phyloP scores from a whole-genome alignment of 2,797 vertebrate genomes.

The Pipistrellus pipistrellus region DNA sequence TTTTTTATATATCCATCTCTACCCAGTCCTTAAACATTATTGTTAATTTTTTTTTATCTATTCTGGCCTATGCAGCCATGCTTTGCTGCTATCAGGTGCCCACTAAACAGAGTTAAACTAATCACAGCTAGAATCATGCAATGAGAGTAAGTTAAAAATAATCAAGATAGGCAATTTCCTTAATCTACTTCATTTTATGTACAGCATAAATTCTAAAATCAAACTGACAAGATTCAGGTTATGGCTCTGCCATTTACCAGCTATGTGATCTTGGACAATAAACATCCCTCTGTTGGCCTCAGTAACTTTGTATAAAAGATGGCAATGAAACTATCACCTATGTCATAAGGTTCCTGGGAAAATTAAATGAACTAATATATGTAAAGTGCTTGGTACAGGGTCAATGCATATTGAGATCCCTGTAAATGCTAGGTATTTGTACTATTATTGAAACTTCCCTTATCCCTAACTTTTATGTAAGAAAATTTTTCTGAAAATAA shows the following conservation, averaged over 20 bases:
- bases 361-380: neutral
- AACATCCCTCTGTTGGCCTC: neutral
- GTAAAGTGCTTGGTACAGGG: neutral
- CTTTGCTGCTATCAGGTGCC: neutral
- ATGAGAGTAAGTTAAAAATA: neutral
- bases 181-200: neutral
- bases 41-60: neutral
- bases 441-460: neutral
- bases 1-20: neutral
- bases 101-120: conserved; percentile 35
- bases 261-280: neutral
- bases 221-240: neutral
- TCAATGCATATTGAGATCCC: neutral
- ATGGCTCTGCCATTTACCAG: neutral
- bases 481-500: neutral
- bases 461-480: neutral
- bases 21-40: neutral
- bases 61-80: neutral
- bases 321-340: neutral
- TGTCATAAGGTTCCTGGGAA: neutral
- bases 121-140: neutral
- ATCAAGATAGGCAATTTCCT: neutral
- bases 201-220: neutral
- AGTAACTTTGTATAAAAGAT: neutral
- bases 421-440: neutral